These are phyloP conservation scores for Cyrtorhinus lividipennis DNA, from an alignment of 1,140 invertebrate genomes.

Conservation along the genomic window DNA sequence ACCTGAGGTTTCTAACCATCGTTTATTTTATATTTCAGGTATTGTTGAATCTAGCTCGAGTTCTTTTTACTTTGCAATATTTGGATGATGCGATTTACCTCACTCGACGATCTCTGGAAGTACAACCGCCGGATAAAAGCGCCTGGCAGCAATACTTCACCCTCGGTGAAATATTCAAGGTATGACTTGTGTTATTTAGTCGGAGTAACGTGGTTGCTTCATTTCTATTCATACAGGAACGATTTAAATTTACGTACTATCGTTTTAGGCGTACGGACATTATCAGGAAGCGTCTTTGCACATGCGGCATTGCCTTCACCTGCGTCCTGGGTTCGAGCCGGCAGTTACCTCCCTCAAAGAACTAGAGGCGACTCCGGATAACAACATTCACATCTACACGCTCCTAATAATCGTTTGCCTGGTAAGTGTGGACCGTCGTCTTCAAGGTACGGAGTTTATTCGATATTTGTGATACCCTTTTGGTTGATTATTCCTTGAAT, in stretches of 20 bases:
- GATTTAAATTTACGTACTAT: too few relatives aligned
- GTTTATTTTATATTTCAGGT: too few relatives aligned
- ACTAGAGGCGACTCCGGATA: slow-evolving; percentile 54
- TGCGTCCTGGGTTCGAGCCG: slow-evolving; percentile 68
- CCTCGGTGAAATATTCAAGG: slow-evolving; percentile 65
- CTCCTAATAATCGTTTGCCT: slow-evolving; percentile 71
- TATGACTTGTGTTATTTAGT: too few relatives aligned
- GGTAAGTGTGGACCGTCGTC: slow-evolving; percentile 34
- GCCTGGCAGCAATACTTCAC: slow-evolving; percentile 85
- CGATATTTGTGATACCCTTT: too few relatives aligned
- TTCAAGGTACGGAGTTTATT: background rate
- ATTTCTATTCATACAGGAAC: too few relatives aligned
- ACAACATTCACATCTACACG: slow-evolving; percentile 63
- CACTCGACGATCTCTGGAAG: slow-evolving; percentile 51
- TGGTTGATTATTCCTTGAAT: too few relatives aligned
- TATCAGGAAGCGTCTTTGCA: slow-evolving; percentile 67
- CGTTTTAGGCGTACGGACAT: slow-evolving; percentile 61
- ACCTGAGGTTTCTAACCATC: too few relatives aligned
- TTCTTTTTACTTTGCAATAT: slow-evolving; percentile 71
- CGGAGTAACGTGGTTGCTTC: too few relatives aligned
- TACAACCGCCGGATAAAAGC: slow-evolving; percentile 64
- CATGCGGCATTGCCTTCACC: slow-evolving; percentile 58
- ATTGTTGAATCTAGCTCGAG: slow-evolving; percentile 65
- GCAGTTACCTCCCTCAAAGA: slow-evolving; percentile 61
- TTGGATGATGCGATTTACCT: slow-evolving; percentile 77